These are phyloP conservation scores for Aphyosemion australe DNA, from an alignment of 2,113 vertebrate genomes.

Conservation along the genomic window DNA sequence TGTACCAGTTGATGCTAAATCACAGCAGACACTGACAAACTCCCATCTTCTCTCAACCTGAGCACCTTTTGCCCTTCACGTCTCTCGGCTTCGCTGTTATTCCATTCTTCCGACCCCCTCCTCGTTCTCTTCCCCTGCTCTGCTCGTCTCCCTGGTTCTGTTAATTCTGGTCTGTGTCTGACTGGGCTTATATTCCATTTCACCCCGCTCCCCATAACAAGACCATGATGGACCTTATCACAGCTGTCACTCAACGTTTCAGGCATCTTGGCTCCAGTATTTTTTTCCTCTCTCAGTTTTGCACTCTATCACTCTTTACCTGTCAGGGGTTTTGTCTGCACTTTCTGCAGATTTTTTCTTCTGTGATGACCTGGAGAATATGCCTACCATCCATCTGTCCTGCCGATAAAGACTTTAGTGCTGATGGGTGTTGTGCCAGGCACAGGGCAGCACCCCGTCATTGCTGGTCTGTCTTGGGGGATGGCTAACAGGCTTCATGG, in stretches of 20 bases:
- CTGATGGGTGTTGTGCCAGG: slow-evolving; percentile 59
- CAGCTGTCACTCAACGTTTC: slow-evolving; percentile 53
- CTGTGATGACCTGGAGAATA: slow-evolving; percentile 51
- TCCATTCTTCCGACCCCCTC: slow-evolving; percentile 15
- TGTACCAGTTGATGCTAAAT: slow-evolving; percentile 4
- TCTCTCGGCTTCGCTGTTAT: slow-evolving; percentile 5
- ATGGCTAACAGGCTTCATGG: slow-evolving; percentile 59
- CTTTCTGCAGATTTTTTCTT: background rate
- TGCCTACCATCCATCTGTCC: slow-evolving; percentile 54
- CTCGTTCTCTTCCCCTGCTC: slow-evolving; percentile 12
- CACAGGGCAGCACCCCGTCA: slow-evolving; percentile 49
- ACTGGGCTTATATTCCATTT: slow-evolving; percentile 22
- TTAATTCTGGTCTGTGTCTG: slow-evolving; percentile 60
- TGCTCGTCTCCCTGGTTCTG: slow-evolving; percentile 20
- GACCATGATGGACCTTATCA: slow-evolving; percentile 65
- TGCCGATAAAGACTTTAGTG: slow-evolving; percentile 68
- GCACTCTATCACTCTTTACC: slow-evolving; percentile 13
- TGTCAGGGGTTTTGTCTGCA: slow-evolving; percentile 25
- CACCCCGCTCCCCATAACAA: slow-evolving; percentile 46
- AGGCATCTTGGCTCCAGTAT: slow-evolving; percentile 27
- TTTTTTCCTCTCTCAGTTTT: slow-evolving; percentile 21
- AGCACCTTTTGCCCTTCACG: slow-evolving; percentile 17
- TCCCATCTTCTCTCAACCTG: background rate
- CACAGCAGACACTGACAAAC: background rate
- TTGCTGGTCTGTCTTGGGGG: slow-evolving; percentile 49